Base-by-base conservation (phyloP, 2,113 vertebrate genomes). In the Pseudorasbora parva region DNA sequence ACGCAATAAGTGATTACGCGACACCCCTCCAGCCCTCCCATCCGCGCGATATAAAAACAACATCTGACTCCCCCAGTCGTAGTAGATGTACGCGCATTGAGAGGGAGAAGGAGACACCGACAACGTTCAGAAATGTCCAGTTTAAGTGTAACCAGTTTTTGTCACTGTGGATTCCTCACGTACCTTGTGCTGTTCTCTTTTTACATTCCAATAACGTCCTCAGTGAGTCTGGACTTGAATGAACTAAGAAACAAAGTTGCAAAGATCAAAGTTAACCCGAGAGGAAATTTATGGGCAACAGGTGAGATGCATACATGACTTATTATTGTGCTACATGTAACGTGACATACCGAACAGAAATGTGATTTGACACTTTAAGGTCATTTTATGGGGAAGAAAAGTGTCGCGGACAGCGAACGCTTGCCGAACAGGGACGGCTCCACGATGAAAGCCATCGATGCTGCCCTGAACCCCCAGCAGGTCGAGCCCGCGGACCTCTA, bases 341-440 rank as follows among this genome's bases (percentile, higher is more conserved):
- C 66, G 2, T 64, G 43, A 62, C 41, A 21, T 56, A 78, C 21
- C 11, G 51, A 76, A 49, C 23, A 25, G 33, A 74, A 76, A 60
- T 27, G 54, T 75, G 41, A 30, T 84, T 9, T 72, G 45, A 71
- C 66, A 12, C 80, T 85, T n/a, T 81, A 64, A 94, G 97, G 97
- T 81, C 97, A 98, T 88, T 98, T 99, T 90, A 99, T 98, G 97
- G 97, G 97, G 10, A 99, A 98, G 92, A 99, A 98, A 90, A 99
- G 96, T 0, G 90, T 95, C 27, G 79, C 89, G 2, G 92, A 94
- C n/a, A 56, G 88, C 15, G 88, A 93, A 1, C 69, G 86, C 9
- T 56, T 94, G 81, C 93, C 89, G 4, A 54, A 93, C 0, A 85
- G 88, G 0, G 90, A 92, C 74, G 89, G 89, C 2, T 89, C 88